Conservation (phyloP, 2,113 vertebrate species). For the Takifugu flavidus region DNA sequence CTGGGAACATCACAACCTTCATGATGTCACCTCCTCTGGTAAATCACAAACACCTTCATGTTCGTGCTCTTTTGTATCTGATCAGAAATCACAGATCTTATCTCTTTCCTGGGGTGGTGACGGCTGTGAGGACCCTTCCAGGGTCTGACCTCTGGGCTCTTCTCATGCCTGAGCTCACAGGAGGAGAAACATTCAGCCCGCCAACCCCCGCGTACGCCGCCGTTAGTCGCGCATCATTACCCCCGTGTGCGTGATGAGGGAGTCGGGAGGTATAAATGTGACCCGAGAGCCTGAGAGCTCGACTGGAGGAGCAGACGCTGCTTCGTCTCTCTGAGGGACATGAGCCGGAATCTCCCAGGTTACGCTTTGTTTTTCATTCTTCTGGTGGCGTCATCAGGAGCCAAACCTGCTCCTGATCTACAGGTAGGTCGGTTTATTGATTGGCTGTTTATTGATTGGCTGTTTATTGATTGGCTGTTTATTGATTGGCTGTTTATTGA, state of each 20-base stretch:
- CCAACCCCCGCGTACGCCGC: too few relatives aligned
- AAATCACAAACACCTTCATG: too few relatives aligned
- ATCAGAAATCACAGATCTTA: too few relatives aligned
- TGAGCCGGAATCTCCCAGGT: constrained; percentile 66
- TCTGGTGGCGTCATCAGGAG: constrained; percentile 42
- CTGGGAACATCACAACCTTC: too few relatives aligned
- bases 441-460: neutral
- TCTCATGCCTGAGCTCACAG: constrained; percentile 25
- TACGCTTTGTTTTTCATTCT: constrained; percentile 68
- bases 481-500: too few relatives aligned
- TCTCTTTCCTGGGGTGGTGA: too few relatives aligned
- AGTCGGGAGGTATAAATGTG: constrained; percentile 64
- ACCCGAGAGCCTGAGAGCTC: constrained; percentile 44
- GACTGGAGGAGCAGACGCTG: neutral
- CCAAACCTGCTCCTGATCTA: constrained; percentile 60
- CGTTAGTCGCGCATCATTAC: constrained; percentile 48
- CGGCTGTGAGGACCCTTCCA: neutral
- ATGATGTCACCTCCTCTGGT: too few relatives aligned
- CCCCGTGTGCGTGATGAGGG: constrained; percentile 60
- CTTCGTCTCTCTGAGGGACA: constrained; percentile 39
- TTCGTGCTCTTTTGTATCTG: too few relatives aligned
- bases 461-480: too few relatives aligned
- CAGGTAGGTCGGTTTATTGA: constrained; percentile 53
- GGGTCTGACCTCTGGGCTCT: neutral
- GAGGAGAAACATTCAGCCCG: constrained; percentile 14